Percentiles rank a stretch among this genome's conserved stretches.
Evolutionary conservation across 2,888 invertebrate genomes (phyloP).

Genomic region (Mamestra brassicae): DNA sequence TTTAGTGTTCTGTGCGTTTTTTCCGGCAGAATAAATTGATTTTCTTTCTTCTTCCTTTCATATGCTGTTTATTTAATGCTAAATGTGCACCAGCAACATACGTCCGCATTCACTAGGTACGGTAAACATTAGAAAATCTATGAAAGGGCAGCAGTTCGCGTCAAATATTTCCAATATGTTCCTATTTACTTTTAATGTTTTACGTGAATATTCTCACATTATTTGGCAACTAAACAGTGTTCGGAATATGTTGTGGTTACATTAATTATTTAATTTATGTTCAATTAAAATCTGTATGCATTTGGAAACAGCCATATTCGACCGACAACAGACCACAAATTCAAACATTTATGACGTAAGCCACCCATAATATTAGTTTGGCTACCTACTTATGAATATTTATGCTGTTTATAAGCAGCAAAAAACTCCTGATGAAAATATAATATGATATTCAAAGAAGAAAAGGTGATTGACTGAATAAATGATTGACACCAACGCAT

Average conservation of each 20-base stretch:
- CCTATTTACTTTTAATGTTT: background rate
- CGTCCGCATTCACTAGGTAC: background rate
- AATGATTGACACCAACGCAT: conserved; percentile 50
- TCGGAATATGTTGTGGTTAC: conserved; percentile 1
- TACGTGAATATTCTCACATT: conserved; percentile 1
- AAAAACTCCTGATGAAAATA: conserved; percentile 31
- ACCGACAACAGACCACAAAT: conserved; percentile 9
- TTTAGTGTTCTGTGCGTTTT: no score
- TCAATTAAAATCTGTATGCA: conserved; percentile 8
- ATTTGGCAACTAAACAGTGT: background rate
- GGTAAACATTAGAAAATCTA: background rate
- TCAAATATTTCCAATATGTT: background rate
- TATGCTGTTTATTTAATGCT: no score
- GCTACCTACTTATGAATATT: conserved; percentile 38
- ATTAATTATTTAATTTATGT: conserved; percentile 6
- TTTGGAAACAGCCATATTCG: conserved; percentile 21
- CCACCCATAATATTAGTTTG: conserved; percentile 37
- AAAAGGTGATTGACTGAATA: conserved; percentile 57
- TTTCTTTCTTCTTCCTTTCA: no score
- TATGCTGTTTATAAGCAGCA: conserved; percentile 8
- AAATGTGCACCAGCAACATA: background rate
- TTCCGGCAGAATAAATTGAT: no score
- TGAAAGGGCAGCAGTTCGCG: background rate
- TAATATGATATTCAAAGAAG: conserved; percentile 43
- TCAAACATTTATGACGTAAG: conserved; percentile 36